Percentiles rank a stretch among this genome's conserved stretches.
These are phyloP conservation scores for Sphyrna mokarran DNA, from an alignment of 2,113 vertebrate genomes.

Conservation along the genomic window DNA sequence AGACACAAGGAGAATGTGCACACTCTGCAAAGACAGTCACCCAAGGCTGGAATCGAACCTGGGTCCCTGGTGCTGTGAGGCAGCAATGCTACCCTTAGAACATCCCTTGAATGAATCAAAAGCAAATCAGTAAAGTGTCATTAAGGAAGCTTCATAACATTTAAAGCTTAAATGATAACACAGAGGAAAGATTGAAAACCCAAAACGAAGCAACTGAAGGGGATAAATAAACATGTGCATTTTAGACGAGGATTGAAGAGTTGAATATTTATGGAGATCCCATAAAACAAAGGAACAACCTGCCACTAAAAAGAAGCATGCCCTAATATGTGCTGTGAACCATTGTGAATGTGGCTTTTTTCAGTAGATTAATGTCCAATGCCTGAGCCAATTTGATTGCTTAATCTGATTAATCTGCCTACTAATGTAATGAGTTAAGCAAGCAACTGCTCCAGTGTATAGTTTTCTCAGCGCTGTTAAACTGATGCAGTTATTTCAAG, in stretches of 20 bases:
- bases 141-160: background rate
- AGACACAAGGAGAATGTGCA: too few species aligned
- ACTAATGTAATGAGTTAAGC: slow-evolving; percentile 13
- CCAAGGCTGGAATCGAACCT: too few species aligned
- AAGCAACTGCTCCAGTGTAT: background rate
- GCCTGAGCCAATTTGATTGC: background rate
- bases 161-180: background rate
- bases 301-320: background rate
- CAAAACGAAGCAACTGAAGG: background rate
- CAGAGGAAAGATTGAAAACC: background rate
- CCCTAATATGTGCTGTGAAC: background rate
- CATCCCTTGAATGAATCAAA: too few species aligned
- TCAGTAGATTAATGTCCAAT: background rate
- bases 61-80: too few species aligned
- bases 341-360: background rate
- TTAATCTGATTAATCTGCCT: background rate
- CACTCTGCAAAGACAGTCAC: too few species aligned
- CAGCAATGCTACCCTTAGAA: too few species aligned
- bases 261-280: background rate
- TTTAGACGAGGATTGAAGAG: background rate
- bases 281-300: background rate
- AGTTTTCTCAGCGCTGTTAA: background rate
- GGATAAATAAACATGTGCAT: background rate
- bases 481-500: background rate
- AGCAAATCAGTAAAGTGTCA: background rate